Evolutionary conservation across 2,888 invertebrate species (phyloP).

Genomic region (Hipparchia semele): DNA sequence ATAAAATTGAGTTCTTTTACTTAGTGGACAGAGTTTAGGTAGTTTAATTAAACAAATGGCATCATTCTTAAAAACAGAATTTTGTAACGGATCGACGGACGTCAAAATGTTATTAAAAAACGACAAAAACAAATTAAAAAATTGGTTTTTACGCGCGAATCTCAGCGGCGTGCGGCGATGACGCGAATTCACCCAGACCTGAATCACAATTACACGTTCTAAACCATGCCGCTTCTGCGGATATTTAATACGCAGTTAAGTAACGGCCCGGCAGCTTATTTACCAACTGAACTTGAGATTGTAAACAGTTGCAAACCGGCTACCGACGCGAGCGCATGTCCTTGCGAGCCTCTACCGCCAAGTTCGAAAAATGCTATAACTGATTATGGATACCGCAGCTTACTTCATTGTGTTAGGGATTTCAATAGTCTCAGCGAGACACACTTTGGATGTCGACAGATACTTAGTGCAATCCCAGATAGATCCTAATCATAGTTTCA

Average conservation of each 20-base stretch:
- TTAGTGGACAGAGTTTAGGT: not conserved
- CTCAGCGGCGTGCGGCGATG: not conserved
- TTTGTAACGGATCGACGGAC: not conserved
- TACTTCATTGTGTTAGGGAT: constrained; percentile 23
- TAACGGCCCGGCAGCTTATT: constrained; percentile 31
- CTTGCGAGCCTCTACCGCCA: not conserved
- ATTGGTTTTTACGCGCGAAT: constrained; percentile 8
- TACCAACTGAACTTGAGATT: constrained; percentile 27
- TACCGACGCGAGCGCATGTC: constrained; percentile 18
- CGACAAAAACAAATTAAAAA: constrained; percentile 8
- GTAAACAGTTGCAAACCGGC: constrained; percentile 34
- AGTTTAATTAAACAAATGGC: not conserved
- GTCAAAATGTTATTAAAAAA: not conserved
- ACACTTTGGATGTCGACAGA: constrained; percentile 22
- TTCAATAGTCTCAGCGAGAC: constrained; percentile 24
- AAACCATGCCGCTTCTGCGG: constrained; percentile 27
- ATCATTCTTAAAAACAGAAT: not conserved
- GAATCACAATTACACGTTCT: constrained; percentile 2
- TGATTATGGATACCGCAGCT: constrained; percentile 26
- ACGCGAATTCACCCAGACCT: not conserved
- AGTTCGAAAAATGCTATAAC: constrained; percentile 22
- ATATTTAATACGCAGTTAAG: constrained; percentile 19
- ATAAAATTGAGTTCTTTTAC: too few relatives aligned
- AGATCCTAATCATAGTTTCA: not conserved
- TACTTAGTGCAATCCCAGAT: constrained; percentile 18